phyloP scores from a whole-genome alignment of 2,888 invertebrate species.

The Tillus elongatus region DNA sequence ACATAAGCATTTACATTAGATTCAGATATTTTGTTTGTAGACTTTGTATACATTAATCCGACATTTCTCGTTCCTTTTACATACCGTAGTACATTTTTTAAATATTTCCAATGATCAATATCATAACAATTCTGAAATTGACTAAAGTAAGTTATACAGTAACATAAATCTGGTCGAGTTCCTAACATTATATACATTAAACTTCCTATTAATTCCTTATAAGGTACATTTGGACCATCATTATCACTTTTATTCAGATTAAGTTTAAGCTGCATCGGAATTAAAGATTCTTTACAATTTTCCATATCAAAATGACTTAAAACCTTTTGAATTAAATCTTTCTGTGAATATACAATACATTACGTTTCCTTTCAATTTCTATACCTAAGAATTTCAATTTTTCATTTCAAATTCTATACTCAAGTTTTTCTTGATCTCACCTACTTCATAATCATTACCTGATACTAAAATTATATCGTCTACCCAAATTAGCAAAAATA shows the following conservation, averaged over 20 bases:
- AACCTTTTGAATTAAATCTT: constrained; percentile 17
- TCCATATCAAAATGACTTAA: constrained; percentile 18
- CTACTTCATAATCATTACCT: constrained; percentile 10
- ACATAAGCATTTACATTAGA: too few species aligned
- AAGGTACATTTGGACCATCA: neutral
- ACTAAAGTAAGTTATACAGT: too few species aligned
- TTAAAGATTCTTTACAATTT: constrained; percentile 12
- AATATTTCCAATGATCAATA: too few species aligned
- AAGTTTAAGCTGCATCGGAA: constrained; percentile 18
- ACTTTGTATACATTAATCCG: too few species aligned
- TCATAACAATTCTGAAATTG: too few species aligned
- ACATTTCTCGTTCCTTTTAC: too few species aligned
- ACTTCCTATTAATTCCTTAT: neutral
- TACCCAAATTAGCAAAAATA: constrained; percentile 16
- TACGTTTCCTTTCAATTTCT: constrained; percentile 11
- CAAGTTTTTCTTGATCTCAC: constrained; percentile 14
- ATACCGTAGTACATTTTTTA: too few species aligned
- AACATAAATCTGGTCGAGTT: too few species aligned
- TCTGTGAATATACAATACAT: constrained; percentile 17
- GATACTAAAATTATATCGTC: constrained; percentile 13
- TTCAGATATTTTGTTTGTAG: too few species aligned
- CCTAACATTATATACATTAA: constrained; percentile 1
- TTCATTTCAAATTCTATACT: constrained; percentile 14
- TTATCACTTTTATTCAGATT: neutral
- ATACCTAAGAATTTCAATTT: constrained; percentile 16